Conservation (phyloP, 2,113 vertebrate species). For the Ptilorrhoa leucosticta region DNA sequence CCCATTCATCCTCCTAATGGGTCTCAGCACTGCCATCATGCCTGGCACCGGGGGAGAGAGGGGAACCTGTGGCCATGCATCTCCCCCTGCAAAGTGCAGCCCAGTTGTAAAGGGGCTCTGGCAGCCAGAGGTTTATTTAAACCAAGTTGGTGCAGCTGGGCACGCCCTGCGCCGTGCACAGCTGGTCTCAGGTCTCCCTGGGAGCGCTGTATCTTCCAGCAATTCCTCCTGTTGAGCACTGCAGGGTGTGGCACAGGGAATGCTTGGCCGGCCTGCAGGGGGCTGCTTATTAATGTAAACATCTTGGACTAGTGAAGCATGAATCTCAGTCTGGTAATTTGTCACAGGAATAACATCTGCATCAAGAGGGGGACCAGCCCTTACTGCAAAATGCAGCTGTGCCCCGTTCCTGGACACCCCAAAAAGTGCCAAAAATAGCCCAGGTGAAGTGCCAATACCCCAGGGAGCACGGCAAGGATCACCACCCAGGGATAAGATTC, state of each 20-base stretch:
- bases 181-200: background rate
- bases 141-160: background rate
- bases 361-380: background rate
- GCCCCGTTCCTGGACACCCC: background rate
- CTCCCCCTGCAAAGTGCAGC: background rate
- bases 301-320: background rate
- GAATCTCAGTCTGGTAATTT: background rate
- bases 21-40: background rate
- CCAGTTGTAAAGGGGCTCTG: background rate
- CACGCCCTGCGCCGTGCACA: rapidly evolving
- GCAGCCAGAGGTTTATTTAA: background rate
- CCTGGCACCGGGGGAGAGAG: background rate
- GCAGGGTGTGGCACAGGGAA: background rate
- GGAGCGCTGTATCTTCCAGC: background rate
- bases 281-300: background rate
- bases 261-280: rapidly evolving
- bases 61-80: background rate
- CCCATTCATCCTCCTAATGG: background rate
- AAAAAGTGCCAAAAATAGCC: background rate
- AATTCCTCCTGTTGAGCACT: rapidly evolving
- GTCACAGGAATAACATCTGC: background rate
- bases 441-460: background rate
- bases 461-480: rapidly evolving
- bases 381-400: background rate
- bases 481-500: background rate